Evolutionary conservation across 2,797 vertebrate species (phyloP), one percentile per base, ranked within the genome.

Genomic region (Catharus ustulatus): DNA sequence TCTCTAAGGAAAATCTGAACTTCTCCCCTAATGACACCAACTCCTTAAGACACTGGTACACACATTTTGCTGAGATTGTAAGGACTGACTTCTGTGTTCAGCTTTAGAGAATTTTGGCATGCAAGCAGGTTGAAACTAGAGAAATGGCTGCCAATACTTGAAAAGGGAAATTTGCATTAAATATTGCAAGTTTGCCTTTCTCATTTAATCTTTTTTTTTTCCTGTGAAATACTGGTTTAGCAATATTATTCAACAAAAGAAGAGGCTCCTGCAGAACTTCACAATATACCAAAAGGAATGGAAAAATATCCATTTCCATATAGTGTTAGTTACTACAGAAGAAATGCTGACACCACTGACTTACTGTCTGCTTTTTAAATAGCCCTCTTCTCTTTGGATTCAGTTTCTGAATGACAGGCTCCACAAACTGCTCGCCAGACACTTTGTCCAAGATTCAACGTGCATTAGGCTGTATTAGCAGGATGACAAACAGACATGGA

Each of bases 311-410:
- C 1, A 61, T 48, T 77, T 85, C 38, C 27, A 63, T n/a, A 38
- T 6, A 84, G 51, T 3, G 5, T 68, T n/a, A 68, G 36, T 29
- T 77, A 74, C 36, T 68, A 80, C 43, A 87, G 27, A 83, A 91
- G 68, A 95, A 93, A 91, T 40, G 19, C 8, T 85, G 42, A 85
- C 63, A 54, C 58, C 21, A 30, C 21, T 63, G 38, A 72, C 27
- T 91, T 88, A n/a, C 9, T 58, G 13, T 46, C 78, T 73, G 42
- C 21, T 85, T 92, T 94, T 93, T 63, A 87, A 95, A 68, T 15
- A 72, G 51, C 6, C n/a, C 6, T 51, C 23, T 61, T 72, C 59
- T 76, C 45, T 91, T 71, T 68, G 15, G n/a, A 68, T 77, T 75
- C 15, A 13, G 20, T 59, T 90, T 78, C 54, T 83, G 49, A 93